Conservation (phyloP, 2,797 vertebrate species). For the Capromys pilorides region DNA sequence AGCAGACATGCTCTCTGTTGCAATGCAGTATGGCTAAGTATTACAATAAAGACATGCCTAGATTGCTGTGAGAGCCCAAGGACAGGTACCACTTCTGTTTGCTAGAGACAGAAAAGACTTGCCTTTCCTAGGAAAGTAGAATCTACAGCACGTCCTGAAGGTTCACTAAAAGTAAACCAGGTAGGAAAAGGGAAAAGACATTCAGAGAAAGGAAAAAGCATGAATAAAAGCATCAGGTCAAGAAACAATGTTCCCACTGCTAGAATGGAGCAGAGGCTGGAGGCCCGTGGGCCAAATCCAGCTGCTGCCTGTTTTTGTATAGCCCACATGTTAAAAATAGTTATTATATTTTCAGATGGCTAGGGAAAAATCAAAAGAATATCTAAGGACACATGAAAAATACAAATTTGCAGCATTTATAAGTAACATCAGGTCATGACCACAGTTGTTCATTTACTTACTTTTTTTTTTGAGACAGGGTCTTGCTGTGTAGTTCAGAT, state of each 20-base stretch:
- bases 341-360: slow-evolving; percentile 8
- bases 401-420: background rate
- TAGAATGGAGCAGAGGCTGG: background rate
- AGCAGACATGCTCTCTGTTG: background rate
- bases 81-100: background rate
- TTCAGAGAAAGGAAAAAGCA: background rate
- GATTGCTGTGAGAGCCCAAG: background rate
- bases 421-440: slow-evolving; percentile 5
- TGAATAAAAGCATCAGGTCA: background rate
- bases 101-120: background rate
- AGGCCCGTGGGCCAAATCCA: background rate
- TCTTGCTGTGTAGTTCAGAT: background rate
- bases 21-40: background rate
- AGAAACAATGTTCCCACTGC: background rate
- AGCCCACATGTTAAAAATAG: background rate
- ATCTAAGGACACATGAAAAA: slow-evolving; percentile 6
- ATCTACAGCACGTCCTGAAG: background rate
- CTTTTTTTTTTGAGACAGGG: background rate
- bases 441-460: background rate
- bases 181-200: background rate
- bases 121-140: background rate
- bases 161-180: background rate
- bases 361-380: background rate
- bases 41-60: background rate
- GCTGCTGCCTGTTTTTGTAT: background rate